phyloP scores from a whole-genome alignment of 1,140 invertebrate species.

The Cylas formicarius region DNA sequence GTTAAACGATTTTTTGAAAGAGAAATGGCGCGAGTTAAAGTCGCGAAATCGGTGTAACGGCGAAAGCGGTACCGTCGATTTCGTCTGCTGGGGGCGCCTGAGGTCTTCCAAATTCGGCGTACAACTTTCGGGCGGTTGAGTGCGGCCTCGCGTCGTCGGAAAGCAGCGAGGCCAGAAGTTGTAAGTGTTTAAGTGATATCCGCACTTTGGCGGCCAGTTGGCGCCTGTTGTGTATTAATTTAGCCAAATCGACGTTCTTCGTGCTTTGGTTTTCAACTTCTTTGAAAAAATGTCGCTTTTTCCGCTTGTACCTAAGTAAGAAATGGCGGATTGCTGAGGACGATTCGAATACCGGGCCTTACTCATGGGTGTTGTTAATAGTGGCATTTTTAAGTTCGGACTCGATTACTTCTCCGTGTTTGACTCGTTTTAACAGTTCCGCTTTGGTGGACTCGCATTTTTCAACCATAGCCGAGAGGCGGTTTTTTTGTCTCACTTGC shows the following conservation, averaged over 20 bases:
- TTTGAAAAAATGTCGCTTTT: slow-evolving; percentile 44
- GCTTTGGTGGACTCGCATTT: slow-evolving; percentile 46
- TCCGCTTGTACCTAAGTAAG: slow-evolving; percentile 44
- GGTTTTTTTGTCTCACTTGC: slow-evolving; percentile 47
- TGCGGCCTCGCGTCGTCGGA: slow-evolving; percentile 1
- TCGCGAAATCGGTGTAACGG: no score
- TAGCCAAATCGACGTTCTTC: slow-evolving; percentile 37
- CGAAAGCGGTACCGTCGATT: slow-evolving; percentile 26
- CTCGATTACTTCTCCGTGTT: slow-evolving; percentile 49
- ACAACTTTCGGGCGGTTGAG: slow-evolving; percentile 1
- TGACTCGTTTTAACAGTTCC: slow-evolving; percentile 45
- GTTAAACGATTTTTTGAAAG: no score
- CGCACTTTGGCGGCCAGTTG: slow-evolving; percentile 29
- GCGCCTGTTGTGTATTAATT: slow-evolving; percentile 22
- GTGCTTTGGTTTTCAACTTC: slow-evolving; percentile 43
- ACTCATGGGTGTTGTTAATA: slow-evolving; percentile 47
- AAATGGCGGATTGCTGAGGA: slow-evolving; percentile 11
- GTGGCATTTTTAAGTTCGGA: slow-evolving; percentile 50
- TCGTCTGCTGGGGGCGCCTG: slow-evolving; percentile 24
- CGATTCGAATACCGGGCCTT: slow-evolving; percentile 26
- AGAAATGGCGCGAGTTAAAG: no score
- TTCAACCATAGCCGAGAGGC: slow-evolving; percentile 45
- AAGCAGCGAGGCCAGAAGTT: slow-evolving; percentile 25
- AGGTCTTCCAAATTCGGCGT: slow-evolving; percentile 5
- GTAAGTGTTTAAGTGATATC: slow-evolving; percentile 31